These are phyloP conservation scores for Lacerta agilis DNA, from an alignment of 2,797 vertebrate genomes.

Conservation along the genomic window DNA sequence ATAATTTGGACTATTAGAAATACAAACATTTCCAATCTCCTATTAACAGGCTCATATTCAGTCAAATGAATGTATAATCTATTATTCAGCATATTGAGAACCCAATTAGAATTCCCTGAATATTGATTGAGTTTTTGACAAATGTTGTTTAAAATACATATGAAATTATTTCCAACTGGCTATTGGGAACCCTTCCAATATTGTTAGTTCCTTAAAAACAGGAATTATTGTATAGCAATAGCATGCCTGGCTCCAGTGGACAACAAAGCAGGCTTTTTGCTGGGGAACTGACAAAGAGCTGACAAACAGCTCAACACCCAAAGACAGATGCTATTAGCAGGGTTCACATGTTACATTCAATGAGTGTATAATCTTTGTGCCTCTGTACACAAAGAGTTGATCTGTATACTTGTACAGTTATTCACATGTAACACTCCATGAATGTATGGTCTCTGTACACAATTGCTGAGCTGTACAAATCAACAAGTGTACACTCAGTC, in stretches of 20 bases:
- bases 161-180: neutral
- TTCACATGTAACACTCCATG: too few relatives aligned
- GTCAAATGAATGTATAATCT: conserved; percentile 10
- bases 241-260: neutral
- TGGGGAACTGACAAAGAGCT: neutral
- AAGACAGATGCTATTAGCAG: neutral
- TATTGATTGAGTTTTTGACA: conserved; percentile 20
- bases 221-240: conserved; percentile 4
- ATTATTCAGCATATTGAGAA: conserved; percentile 16
- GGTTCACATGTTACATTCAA: too few relatives aligned
- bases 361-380: too few relatives aligned
- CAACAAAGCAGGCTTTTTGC: neutral
- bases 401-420: too few relatives aligned
- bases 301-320: neutral
- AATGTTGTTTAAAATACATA: neutral
- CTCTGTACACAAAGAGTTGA: too few relatives aligned
- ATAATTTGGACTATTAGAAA: conserved; percentile 8
- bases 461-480: too few relatives aligned
- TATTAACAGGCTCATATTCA: neutral
- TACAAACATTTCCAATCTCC: neutral
- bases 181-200: neutral
- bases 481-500: too few relatives aligned
- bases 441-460: too few relatives aligned
- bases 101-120: conserved; percentile 20
- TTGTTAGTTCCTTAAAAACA: neutral